Conservation (phyloP, 2,797 vertebrate genomes). For the Hippoglossus hippoglossus region DNA sequence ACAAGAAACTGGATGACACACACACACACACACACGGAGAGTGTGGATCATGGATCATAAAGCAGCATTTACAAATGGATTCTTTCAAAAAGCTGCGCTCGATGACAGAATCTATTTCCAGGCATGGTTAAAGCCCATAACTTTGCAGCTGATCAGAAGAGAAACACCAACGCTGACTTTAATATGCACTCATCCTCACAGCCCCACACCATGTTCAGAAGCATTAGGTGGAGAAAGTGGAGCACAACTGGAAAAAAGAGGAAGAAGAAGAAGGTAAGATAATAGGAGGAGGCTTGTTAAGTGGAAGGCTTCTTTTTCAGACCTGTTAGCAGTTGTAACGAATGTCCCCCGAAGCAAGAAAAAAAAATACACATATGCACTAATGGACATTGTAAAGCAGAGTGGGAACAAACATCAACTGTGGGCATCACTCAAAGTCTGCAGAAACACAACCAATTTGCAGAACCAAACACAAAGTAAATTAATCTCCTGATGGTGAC, state of each 20-base stretch:
- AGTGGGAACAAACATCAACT: constrained; percentile 28
- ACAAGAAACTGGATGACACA: neutral
- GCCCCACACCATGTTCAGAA: neutral
- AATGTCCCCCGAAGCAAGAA: constrained; percentile 36
- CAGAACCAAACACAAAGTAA: constrained; percentile 46
- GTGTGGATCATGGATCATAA: constrained; percentile 63
- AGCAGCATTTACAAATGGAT: constrained; percentile 59
- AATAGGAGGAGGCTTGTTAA: constrained; percentile 33
- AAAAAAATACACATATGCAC: constrained; percentile 22
- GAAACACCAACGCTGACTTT: constrained; percentile 44
- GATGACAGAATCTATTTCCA: constrained; percentile 62
- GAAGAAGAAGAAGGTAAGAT: constrained; percentile 19
- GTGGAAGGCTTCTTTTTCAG: constrained; percentile 58
- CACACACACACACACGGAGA: neutral
- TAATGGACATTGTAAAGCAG: constrained; percentile 60
- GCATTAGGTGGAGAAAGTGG: constrained; percentile 6
- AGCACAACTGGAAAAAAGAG: constrained; percentile 13
- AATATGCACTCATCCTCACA: constrained; percentile 23
- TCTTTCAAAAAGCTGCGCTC: constrained; percentile 54
- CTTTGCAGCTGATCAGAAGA: constrained; percentile 43
- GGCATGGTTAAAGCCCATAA: constrained; percentile 37
- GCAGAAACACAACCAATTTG: constrained; percentile 31
- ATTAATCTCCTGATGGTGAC: constrained; percentile 18
- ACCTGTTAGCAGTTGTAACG: constrained; percentile 72
- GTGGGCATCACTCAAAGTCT: constrained; percentile 55